Percentiles rank a stretch among this genome's conserved stretches.
Conservation (phyloP, 2,797 vertebrate genomes). For the Mormyrus hasselquistii region DNA sequence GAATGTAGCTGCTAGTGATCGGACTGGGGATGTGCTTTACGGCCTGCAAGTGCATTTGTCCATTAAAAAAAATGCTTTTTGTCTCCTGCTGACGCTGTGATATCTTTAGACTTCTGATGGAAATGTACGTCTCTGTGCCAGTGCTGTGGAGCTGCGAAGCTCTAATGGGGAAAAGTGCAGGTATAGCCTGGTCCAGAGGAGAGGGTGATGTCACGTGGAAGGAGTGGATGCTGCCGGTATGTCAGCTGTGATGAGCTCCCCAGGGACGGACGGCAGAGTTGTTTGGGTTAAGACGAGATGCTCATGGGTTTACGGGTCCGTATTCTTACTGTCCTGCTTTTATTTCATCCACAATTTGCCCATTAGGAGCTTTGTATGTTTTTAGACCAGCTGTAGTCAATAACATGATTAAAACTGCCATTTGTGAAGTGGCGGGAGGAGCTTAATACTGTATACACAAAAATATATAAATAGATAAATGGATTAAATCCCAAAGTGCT, state of each 20-base stretch:
- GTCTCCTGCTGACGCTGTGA: constrained; percentile 25
- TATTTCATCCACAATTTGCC: not conserved
- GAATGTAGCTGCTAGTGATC: constrained; percentile 12
- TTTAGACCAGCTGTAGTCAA: not conserved
- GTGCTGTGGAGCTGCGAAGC: constrained; percentile 27
- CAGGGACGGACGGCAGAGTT: not conserved
- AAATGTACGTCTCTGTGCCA: constrained; percentile 36
- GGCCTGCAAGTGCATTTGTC: constrained; percentile 16
- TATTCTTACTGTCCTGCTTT: not conserved
- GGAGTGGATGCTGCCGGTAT: not conserved
- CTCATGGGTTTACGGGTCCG: not conserved
- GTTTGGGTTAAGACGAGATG: not conserved
- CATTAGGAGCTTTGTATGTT: not conserved
- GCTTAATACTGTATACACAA: not conserved
- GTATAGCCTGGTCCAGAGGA: not conserved
- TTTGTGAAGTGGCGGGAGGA: not conserved
- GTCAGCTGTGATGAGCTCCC: not conserved
- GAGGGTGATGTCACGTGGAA: not conserved
- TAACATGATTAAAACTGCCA: not conserved
- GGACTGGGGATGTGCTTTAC: not conserved
- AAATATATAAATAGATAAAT: not conserved
- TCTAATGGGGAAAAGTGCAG: constrained; percentile 14
- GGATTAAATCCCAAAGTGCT: not conserved
- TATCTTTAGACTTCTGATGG: constrained; percentile 39
- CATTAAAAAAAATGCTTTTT: constrained; percentile 15